These are phyloP conservation scores for Thyatira batis DNA, from an alignment of 2,888 invertebrate species.

Conservation along the genomic window DNA sequence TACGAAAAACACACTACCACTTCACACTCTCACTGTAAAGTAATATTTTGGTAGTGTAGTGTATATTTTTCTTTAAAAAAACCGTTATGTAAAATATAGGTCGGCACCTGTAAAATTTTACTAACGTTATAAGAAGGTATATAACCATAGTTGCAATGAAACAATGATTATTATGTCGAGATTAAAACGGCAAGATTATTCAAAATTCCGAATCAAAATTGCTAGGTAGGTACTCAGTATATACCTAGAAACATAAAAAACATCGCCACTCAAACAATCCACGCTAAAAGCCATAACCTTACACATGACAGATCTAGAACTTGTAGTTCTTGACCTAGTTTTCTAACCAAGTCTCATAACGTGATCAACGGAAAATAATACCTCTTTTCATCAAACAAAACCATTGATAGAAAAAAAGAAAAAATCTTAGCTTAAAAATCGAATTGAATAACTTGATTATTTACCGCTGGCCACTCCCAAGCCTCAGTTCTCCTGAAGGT, in stretches of 20 bases:
- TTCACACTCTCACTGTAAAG: background rate
- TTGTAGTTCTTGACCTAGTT: slow-evolving; percentile 19
- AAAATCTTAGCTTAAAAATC: background rate
- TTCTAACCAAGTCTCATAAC: background rate
- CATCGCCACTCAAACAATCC: background rate
- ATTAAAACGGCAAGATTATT: too few species aligned
- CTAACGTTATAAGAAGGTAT: too few species aligned
- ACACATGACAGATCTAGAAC: slow-evolving; percentile 4
- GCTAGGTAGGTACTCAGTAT: too few species aligned
- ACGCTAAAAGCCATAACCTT: background rate
- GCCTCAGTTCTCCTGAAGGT: background rate
- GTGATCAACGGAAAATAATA: background rate
- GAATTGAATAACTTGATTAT: background rate
- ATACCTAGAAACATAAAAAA: background rate
- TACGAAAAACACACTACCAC: too few species aligned
- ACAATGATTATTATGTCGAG: too few species aligned
- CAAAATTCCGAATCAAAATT: too few species aligned
- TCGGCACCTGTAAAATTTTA: too few species aligned
- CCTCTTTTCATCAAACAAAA: background rate
- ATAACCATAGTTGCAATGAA: too few species aligned
- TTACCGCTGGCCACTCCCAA: background rate
- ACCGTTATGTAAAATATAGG: too few species aligned
- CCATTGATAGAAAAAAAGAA: background rate
- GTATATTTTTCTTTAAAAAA: too few species aligned
- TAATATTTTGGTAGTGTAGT: background rate